Evolutionary conservation across 2,888 invertebrate genomes (phyloP), one percentile per base, ranked within the genome.

Genomic region (Acanthoscelides obtectus): DNA sequence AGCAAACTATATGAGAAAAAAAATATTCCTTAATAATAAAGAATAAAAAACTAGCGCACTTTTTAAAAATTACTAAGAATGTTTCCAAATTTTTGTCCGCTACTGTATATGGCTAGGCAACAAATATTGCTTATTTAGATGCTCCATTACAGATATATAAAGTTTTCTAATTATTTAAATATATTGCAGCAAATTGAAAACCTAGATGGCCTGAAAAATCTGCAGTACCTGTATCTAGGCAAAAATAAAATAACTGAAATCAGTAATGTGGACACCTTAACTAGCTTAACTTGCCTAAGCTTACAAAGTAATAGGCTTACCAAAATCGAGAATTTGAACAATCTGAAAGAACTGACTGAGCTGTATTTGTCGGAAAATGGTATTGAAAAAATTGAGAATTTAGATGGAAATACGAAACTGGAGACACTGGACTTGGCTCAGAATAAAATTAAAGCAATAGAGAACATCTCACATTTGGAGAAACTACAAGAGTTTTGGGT

Each of bases 401-500:
- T 98, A 75, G 88, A 89, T 0, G 87, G 87, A 71, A 94, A 94
- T 81, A 84, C 85, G 2, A 87, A 89, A 63, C 81, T 99, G 70
- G 91, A 93, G 75, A 98, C 98, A 0, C 86, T 99, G 72, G 99
- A 99, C 86, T 84, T 99, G 78, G 95, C 98, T 0, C 90, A 91
- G 78, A 99, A 99, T 85, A 91, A 92, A 82, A 92, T 99, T 22
- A 89, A 91, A 64, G 87, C 85, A 1, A 92, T 99, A 75, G 90
- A 93, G 75, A 95, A 96, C 83, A 84, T 99, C 17, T 86, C 87
- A 17, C 92, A 94, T 83, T 88, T 99, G 80, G 83, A 79, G 0
- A 87, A 91, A n/a, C 87, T 99, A 75, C 93, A 96, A 81, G 99
- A 99, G 85, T 90, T 99, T 80, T 99, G 99, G 99, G 96, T 97